Conservation (phyloP, 2,113 vertebrate species). For the Epinephelus cyanopodus region DNA sequence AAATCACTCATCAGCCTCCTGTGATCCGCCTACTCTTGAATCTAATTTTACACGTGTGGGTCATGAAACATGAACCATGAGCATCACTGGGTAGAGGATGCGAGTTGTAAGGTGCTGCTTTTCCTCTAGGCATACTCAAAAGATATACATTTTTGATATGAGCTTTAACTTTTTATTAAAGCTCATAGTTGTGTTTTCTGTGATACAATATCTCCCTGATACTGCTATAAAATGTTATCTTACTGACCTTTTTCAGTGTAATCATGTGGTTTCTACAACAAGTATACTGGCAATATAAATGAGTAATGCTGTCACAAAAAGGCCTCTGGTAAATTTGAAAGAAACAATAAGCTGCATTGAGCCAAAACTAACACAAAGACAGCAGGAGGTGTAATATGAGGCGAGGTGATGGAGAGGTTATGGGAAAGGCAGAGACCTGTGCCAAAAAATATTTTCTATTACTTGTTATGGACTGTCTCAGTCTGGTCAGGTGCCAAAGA, state of each 20-base stretch:
- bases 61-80: background rate
- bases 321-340: background rate
- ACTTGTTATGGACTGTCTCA: background rate
- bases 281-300: background rate
- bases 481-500: slow-evolving; percentile 5
- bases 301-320: background rate
- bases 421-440: slow-evolving; percentile 24
- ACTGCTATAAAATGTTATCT: background rate
- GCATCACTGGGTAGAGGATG: background rate
- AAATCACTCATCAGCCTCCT: background rate
- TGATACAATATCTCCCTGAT: background rate
- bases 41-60: background rate
- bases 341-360: slow-evolving; percentile 6
- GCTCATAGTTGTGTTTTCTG: background rate
- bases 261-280: background rate
- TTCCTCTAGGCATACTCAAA: background rate
- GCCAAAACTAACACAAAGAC: slow-evolving; percentile 25
- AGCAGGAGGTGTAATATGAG: background rate
- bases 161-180: background rate
- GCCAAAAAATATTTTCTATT: slow-evolving; percentile 30
- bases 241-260: background rate
- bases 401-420: slow-evolving; percentile 35
- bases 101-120: background rate
- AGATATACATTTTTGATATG: background rate
- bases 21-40: background rate